These are phyloP conservation scores for Horisme vitalbata DNA, from an alignment of 2,888 invertebrate species.

Conservation along the genomic window DNA sequence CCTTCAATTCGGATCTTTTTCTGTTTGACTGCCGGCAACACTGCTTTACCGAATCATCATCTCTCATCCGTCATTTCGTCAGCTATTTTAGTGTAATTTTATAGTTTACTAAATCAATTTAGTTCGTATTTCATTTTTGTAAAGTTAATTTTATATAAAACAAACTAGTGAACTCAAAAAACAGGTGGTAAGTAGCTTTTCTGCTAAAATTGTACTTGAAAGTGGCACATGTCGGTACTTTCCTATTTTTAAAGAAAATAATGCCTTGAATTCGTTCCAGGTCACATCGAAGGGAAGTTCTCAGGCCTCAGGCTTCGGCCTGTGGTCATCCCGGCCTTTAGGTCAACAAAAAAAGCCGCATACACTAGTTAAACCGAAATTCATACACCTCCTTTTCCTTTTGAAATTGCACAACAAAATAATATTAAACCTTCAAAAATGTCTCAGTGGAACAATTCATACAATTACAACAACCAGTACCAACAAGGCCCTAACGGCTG, in stretches of 20 bases:
- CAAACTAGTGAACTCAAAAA: slow-evolving; percentile 39
- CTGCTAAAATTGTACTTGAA: slow-evolving; percentile 29
- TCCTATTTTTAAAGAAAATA: slow-evolving; percentile 12
- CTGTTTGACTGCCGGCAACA: no score
- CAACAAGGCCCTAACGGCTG: slow-evolving; percentile 60
- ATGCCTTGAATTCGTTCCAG: slow-evolving; percentile 48
- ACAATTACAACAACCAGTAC: slow-evolving; percentile 67
- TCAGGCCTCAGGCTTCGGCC: slow-evolving; percentile 75
- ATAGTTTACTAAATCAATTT: slow-evolving; percentile 69
- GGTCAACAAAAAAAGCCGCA: slow-evolving; percentile 25
- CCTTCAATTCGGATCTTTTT: no score
- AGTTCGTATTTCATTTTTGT: slow-evolving; percentile 61
- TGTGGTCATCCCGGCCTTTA: slow-evolving; percentile 51
- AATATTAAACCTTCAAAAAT: slow-evolving; percentile 43
- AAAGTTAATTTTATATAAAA: slow-evolving; percentile 47
- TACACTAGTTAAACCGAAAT: slow-evolving; percentile 39
- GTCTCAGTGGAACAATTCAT: slow-evolving; percentile 77
- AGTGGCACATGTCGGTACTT: slow-evolving; percentile 57
- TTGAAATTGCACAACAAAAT: slow-evolving; percentile 51
- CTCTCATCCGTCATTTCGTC: slow-evolving; percentile 52
- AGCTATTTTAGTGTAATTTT: slow-evolving; percentile 58
- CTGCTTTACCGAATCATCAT: slow-evolving; percentile 66
- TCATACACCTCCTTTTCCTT: slow-evolving; percentile 30
- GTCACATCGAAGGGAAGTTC: slow-evolving; percentile 39
- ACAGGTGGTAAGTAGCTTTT: slow-evolving; percentile 54